These are phyloP conservation scores for Gobiocypris rarus DNA, from an alignment of 2,113 vertebrate genomes.

Conservation along the genomic window DNA sequence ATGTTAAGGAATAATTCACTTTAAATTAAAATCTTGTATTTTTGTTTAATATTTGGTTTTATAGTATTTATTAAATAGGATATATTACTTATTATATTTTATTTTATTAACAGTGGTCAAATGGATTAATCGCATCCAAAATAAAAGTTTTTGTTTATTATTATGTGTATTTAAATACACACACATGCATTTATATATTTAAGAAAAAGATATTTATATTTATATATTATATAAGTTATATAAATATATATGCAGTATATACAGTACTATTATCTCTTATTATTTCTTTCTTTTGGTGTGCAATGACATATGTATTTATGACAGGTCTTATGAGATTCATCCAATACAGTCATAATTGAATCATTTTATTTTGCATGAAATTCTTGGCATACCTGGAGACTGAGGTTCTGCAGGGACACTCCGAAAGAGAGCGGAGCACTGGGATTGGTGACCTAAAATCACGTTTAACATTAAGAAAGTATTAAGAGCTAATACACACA, in stretches of 20 bases:
- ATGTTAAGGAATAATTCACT: too few species aligned
- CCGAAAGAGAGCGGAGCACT: constrained; percentile 90
- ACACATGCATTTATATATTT: too few species aligned
- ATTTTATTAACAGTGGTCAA: neutral
- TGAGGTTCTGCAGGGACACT: constrained; percentile 94
- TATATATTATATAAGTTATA: too few species aligned
- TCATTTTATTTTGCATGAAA: neutral
- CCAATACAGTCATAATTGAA: neutral
- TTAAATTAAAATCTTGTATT: too few species aligned
- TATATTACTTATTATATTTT: neutral
- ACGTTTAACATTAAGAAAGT: neutral
- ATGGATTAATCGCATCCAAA: too few species aligned
- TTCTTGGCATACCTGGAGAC: constrained; percentile 87
- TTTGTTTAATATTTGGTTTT: too few species aligned
- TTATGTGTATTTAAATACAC: too few species aligned
- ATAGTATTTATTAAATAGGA: too few species aligned
- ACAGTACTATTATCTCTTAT: too few species aligned
- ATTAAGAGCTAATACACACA: neutral
- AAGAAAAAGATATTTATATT: too few species aligned
- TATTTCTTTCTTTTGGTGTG: neutral
- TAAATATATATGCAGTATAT: too few species aligned
- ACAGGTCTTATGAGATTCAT: neutral
- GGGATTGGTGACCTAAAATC: constrained; percentile 87
- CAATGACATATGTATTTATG: neutral
- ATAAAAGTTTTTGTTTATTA: too few species aligned